These are phyloP conservation scores for Alviniconcha strummeri DNA, from an alignment of 2,888 invertebrate genomes.

Conservation along the genomic window DNA sequence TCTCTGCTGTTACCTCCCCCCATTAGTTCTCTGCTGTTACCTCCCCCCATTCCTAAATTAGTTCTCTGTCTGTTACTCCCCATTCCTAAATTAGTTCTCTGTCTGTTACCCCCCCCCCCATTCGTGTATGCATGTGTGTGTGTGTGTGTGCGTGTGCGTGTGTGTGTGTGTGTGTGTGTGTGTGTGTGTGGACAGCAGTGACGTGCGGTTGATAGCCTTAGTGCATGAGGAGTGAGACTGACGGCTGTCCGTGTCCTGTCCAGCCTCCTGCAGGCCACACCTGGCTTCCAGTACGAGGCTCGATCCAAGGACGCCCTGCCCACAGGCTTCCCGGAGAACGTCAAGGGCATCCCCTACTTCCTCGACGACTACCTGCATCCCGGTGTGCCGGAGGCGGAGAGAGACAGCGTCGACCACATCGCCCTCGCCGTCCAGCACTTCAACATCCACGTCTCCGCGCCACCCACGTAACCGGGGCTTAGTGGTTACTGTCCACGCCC, in stretches of 20 bases:
- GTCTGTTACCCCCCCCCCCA: too few relatives aligned
- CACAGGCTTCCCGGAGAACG: conserved; percentile 57
- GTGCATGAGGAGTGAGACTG: background rate
- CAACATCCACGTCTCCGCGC: conserved; percentile 19
- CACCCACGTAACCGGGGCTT: too few relatives aligned
- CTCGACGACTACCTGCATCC: conserved; percentile 60
- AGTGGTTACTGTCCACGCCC: too few relatives aligned
- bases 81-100: too few relatives aligned
- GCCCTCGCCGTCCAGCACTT: conserved; percentile 51
- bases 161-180: background rate
- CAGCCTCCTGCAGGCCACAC: conserved; percentile 52
- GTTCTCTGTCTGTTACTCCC: too few relatives aligned
- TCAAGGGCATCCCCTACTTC: conserved; percentile 59
- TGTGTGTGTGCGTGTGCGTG: conserved; percentile 2
- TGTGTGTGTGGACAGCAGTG: background rate
- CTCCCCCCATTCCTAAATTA: too few relatives aligned
- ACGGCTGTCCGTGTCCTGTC: background rate
- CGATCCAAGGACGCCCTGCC: conserved; percentile 58
- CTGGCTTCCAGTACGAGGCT: conserved; percentile 57
- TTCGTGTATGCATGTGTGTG: background rate
- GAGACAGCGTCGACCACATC: conserved; percentile 52
- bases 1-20: too few relatives aligned
- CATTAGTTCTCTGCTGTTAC: too few relatives aligned
- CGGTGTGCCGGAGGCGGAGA: conserved; percentile 38
- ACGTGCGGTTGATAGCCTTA: too few relatives aligned